phyloP scores from a whole-genome alignment of 2,888 invertebrate genomes.

The Drosophila subsilvestris region DNA sequence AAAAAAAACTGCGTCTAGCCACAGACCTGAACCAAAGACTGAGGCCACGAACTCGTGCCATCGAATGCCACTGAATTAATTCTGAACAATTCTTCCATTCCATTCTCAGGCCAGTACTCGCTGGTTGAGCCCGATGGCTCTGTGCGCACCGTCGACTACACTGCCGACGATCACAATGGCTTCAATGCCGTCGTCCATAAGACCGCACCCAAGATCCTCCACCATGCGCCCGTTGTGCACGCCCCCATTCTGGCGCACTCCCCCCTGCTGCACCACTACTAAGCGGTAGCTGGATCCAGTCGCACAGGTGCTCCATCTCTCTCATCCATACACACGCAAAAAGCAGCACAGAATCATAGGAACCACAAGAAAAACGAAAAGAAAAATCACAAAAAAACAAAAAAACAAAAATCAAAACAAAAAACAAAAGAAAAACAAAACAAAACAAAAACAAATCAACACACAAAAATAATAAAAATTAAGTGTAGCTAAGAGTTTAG shows the following conservation, averaged over 20 bases:
- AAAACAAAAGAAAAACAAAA: slow-evolving; percentile 28
- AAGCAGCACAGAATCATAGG: slow-evolving; percentile 57
- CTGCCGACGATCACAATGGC: slow-evolving; percentile 89
- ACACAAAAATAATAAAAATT: slow-evolving; percentile 55
- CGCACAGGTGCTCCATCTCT: slow-evolving; percentile 70
- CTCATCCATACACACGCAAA: slow-evolving; percentile 38
- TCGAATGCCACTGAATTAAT: background rate
- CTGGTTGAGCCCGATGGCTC: slow-evolving; percentile 85
- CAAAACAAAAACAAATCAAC: slow-evolving; percentile 38
- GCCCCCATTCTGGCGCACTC: slow-evolving; percentile 84
- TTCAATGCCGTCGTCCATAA: slow-evolving; percentile 89
- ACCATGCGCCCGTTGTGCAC: slow-evolving; percentile 80
- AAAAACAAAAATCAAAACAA: slow-evolving; percentile 24
- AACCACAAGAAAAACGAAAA: slow-evolving; percentile 59
- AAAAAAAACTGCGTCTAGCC: no score
- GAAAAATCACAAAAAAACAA: slow-evolving; percentile 35
- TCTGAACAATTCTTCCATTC: background rate
- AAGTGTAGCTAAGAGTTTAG: slow-evolving; percentile 75
- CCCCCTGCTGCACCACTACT: slow-evolving; percentile 83
- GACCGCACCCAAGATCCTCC: slow-evolving; percentile 85
- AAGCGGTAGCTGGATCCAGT: slow-evolving; percentile 62
- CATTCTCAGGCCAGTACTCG: slow-evolving; percentile 85
- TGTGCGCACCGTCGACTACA: slow-evolving; percentile 87
- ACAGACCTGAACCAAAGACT: slow-evolving; percentile 7
- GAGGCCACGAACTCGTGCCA: slow-evolving; percentile 26